A percentile compares a stretch with the other conserved stretches of the same genome.
phyloP scores from a whole-genome alignment of 2,888 invertebrate species.

The Rapana venosa region DNA sequence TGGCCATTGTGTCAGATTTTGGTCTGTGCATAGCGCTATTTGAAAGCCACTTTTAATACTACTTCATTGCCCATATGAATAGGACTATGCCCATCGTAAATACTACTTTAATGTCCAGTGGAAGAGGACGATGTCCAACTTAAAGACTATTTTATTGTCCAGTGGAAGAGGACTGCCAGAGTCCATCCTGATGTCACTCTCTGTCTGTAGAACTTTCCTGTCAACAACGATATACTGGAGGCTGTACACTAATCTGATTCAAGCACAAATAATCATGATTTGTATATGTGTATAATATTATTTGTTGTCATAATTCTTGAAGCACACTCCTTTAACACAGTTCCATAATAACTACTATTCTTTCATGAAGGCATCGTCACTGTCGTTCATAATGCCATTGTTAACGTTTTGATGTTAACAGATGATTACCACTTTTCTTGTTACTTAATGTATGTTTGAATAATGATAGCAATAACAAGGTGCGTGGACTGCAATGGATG shows the following conservation, averaged over 20 bases:
- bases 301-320: constrained; percentile 13
- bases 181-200: too few species aligned
- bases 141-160: too few species aligned
- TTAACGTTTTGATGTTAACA: not conserved
- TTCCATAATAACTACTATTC: not conserved
- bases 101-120: too few species aligned
- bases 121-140: too few species aligned
- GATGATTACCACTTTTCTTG: not conserved
- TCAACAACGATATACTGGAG: not conserved
- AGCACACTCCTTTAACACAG: constrained; percentile 6
- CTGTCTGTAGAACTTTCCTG: not conserved
- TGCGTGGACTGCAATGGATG: constrained; percentile 14
- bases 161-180: too few species aligned
- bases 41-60: too few species aligned
- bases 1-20: too few species aligned
- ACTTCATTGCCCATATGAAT: too few species aligned
- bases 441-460: not conserved
- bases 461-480: constrained; percentile 32
- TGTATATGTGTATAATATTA: constrained; percentile 12
- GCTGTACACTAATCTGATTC: not conserved
- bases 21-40: too few species aligned
- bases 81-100: too few species aligned
- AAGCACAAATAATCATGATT: not conserved
- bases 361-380: not conserved
- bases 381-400: not conserved